Base-by-base conservation (phyloP, 1,140 invertebrate genomes). In the Drosophila serrata region DNA sequence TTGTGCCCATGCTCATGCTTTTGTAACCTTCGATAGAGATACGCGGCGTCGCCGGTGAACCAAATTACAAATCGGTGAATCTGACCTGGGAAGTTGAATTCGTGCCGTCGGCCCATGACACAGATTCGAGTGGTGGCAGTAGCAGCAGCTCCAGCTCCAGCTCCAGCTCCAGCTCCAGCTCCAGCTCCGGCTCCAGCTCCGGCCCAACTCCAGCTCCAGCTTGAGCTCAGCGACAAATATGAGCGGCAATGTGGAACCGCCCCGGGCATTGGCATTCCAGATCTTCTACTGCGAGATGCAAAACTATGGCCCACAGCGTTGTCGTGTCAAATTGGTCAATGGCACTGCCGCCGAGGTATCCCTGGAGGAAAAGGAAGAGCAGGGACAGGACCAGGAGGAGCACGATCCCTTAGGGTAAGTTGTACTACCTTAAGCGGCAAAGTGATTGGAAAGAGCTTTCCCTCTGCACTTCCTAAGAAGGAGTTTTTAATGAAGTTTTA, bases 281-380 rank as follows among this genome's bases (percentile, higher is more conserved):
- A 94, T 96, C 17, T 94, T 95, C 76, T 96, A 96, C 91, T 97
- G 96, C 90, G 96, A 96, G 92, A 91, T 96, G 64, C 96, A 96
- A 91, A 94, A 95, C 15, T 96, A 95, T 95, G 96, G 96, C 42
- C 93, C 95, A n/a, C 95, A 96, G 77, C 93, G 96, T 46, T 97
- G 96, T 92, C 93, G 95, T 70, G 94, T 94, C 17, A 95, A 96
- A 92, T 45, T 91, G 70, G 95, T 95, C 82, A 84, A 93, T 51
- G 82, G 92, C 55, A 81, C 75, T 0, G 48, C 51, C 11, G 84
- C 82, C 13, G 64, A 61, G 42, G 46, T 79, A 49, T 62, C 64
- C 27, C 24, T 46, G 22, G 17, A 33, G 49, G 43, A 49, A 7
- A 49, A 43, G 42, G 46, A 43, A 13, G 22, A 57, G 37, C 19